These are phyloP conservation scores for Troides helena DNA, from an alignment of 2,888 invertebrate species.

Conservation along the genomic window DNA sequence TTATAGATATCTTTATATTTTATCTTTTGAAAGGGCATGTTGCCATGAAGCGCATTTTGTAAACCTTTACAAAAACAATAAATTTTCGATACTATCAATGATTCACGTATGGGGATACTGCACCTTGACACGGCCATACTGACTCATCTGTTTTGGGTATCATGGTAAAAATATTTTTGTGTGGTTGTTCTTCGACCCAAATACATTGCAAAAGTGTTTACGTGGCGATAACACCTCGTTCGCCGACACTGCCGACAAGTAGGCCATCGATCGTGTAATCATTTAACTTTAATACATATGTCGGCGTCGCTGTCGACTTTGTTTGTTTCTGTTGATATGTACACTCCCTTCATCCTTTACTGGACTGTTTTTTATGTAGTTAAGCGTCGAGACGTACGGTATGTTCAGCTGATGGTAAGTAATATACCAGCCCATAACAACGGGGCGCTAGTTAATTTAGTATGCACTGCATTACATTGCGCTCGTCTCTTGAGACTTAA, in stretches of 20 bases:
- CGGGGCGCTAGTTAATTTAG: no score
- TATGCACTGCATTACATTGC: no score
- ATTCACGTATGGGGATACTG: slow-evolving; percentile 29
- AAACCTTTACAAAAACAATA: no score
- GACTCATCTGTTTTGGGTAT: slow-evolving; percentile 21
- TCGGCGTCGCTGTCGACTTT: background rate
- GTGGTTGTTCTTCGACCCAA: slow-evolving; percentile 27
- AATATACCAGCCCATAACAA: no score
- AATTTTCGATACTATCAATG: slow-evolving; percentile 13
- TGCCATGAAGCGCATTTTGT: no score
- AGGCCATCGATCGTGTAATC: slow-evolving; percentile 18
- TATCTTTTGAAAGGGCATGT: no score
- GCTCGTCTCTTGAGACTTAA: no score
- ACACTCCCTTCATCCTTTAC: no score
- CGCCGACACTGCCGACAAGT: slow-evolving; percentile 4
- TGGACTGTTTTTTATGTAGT: no score
- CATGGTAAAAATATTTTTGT: slow-evolving; percentile 22
- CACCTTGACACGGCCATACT: slow-evolving; percentile 24
- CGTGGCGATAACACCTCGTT: slow-evolving; percentile 14
- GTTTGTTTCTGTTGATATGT: background rate
- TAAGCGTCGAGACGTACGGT: no score
- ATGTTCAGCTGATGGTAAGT: no score
- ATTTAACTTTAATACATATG: slow-evolving; percentile 2
- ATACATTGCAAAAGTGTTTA: slow-evolving; percentile 28
- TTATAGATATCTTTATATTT: no score